Evolutionary conservation across 2,797 vertebrate species (phyloP), one percentile per base, ranked within the genome.

Genomic region (Percopsis omiscomaycus): DNA sequence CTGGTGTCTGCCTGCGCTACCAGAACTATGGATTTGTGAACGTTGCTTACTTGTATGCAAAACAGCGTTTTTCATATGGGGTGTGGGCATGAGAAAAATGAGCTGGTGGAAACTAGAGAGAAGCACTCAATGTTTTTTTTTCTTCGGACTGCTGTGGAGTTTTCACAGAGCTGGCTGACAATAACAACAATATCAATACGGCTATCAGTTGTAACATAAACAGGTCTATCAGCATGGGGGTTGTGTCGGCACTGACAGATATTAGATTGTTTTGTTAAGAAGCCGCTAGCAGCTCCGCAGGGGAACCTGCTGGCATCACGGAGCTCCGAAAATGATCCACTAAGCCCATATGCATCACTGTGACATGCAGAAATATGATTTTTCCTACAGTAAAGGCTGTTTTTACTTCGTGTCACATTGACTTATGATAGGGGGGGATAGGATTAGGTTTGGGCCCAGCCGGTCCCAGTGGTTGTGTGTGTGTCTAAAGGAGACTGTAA

Each of bases 11-110:
- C 61, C 55, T 69, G 61, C 52, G 72, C 71, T 45, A 60, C 12
- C 58, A 82, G 79, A 61, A 70, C 72, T 77, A 73, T 77, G 64
- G 76, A 79, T 83, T 75, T 84, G 71, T 71, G 75, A 81, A 37
- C 5, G 44, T 81, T 78, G 55, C 71, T 83, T 73, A 80, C 77
- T 73, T 79, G 71, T 76, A 75, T 84, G 77, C 65, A 84, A 88
- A 82, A 71, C 57, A 72, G 64, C 68, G 60, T 48, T 68, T 63
- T 71, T 50, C 70, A 69, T 65, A 68, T 56, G 76, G 62, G 73
- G 68, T 54, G 77, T 29, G 50, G 3, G 22, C 58, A 61, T 57
- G 46, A 73, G 67, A 81, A 68, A 68, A 68, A 67, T 60, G 69
- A 77, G 74, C 59, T 12, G 11, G 59, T 50, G 61, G 37, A 60